Base-by-base conservation (phyloP, 2,888 invertebrate genomes). In the Drosophila antonietae region DNA sequence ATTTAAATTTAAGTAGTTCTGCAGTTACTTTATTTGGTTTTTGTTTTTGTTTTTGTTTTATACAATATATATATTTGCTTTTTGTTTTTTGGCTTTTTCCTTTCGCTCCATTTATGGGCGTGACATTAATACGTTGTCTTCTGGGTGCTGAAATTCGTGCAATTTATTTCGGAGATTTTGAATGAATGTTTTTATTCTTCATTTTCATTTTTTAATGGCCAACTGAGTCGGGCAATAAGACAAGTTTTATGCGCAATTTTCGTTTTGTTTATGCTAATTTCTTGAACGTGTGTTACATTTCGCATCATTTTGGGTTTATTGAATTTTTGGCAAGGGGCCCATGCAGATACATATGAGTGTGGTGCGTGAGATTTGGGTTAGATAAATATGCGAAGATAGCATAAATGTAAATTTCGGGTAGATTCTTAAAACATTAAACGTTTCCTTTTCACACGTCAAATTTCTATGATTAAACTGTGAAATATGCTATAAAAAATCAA, bases 1-100 rank as follows among this genome's bases (percentile, higher is more conserved):
- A 81, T 88, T 84, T 83, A 68, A 78, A 75, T 75, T 78, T 78
- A 77, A 77, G 71, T 78, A 88, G 83, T 81, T 85, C 78, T 80
- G 69, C 70, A 77, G 68, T 84, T 84, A 60, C 15, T 47, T 73
- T 69, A 67, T 47, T 67, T 28, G 1, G 28, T 28, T 28, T 28
- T 28, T 23, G 23, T 23, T 28, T 28, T 28, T 28, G 28, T 28
- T 49, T 46, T 46, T 14, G 6, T 20, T 10, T 37, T 15, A 20
- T n/a, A 39, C 39, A 53, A 39, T 10, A 23, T 28, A 55, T 3
- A 37, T 23, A n/a, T 39, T 23, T 15, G 15, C 6, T 53, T 15
- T 39, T 20, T 52, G 14, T 23, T 46, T 41, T 12, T 44, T 47
- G 63, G 44, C 20, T 63, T 47, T 64, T 47, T 46, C 64, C 55